Conservation (phyloP, 2,797 vertebrate genomes). For the Kryptolebias ocellatus region DNA sequence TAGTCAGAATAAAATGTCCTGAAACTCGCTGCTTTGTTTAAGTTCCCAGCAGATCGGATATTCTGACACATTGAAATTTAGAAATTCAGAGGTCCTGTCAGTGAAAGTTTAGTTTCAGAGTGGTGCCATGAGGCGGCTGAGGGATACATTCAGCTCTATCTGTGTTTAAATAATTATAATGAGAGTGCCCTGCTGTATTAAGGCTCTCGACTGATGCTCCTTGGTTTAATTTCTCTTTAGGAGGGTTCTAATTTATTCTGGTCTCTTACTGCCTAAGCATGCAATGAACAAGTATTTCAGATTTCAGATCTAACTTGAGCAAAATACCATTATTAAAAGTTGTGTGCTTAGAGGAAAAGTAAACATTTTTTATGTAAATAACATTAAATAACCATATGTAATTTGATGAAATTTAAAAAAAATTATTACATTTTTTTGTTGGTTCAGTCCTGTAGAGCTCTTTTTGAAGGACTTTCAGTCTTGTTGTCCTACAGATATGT, state of each 20-base stretch:
- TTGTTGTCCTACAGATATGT: not conserved
- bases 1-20: constrained; percentile 30
- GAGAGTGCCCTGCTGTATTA: constrained; percentile 1
- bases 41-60: constrained; percentile 12
- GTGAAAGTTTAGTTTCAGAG: constrained; percentile 21
- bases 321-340: too few species aligned
- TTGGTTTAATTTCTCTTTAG: constrained; percentile 7
- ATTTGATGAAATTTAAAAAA: not conserved
- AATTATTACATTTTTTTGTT: not conserved
- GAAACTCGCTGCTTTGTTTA: constrained; percentile 28
- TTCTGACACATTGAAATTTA: constrained; percentile 24
- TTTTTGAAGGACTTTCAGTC: not conserved
- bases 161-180: constrained; percentile 28
- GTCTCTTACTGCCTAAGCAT: too few species aligned
- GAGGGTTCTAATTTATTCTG: too few species aligned
- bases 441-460: not conserved
- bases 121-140: constrained; percentile 5
- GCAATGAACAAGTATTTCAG: too few species aligned
- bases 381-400: too few species aligned
- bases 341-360: too few species aligned
- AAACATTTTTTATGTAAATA: too few species aligned
- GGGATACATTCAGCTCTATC: constrained; percentile 17
- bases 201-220: constrained; percentile 1
- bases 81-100: constrained; percentile 19
- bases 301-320: too few species aligned